Base-by-base conservation (phyloP, 2,888 invertebrate species). In the Acleris sparsana region DNA sequence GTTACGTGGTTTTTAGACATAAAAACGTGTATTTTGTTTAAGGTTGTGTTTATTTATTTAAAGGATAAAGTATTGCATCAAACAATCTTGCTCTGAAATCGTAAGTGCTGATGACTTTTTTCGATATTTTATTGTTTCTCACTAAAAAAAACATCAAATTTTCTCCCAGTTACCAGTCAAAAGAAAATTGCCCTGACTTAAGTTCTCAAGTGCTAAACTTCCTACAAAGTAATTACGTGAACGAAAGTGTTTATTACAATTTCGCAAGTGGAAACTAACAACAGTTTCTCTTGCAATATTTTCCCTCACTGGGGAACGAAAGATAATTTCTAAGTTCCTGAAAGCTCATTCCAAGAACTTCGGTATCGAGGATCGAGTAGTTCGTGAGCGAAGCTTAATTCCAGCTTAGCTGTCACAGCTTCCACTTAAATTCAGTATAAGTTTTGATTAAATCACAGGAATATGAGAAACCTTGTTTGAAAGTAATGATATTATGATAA, bases 331-430 rank as follows among this genome's bases (percentile, higher is more conserved):
- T 62, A 66, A 66, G 62, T 66, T 55, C 55, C 53, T 66, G 52
- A 57, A 53, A 66, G 57, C 66, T 66, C 62, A 62, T 62, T 66
- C n/a, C 66, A 62, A 57, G 62, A 62, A 66, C 57, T 66, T 66
- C 39, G 52, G 53, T 66, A 66, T 66, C 62, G 56, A 39, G 43
- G 61, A 66, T 66, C 52, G 61, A 62, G 46, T 66, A 57, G 66
- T 57, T 52, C n/a, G 51, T 52, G 20, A 56, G 66, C 61, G 60
- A 43, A 58, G 53, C 58, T 63, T 66, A 57, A 66, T 66, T 61
- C 57, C 57, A 66, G 57, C 66, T 66, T 57, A 66, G 66, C 39
- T 66, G 66, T 57, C 61, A 56, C 46, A n/a, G 56, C 63, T 53
- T 39, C 18, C 33, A 18, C 44, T 56, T 56, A 44, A 61, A 57